A percentile compares a stretch with the other conserved stretches of the same genome.
These are phyloP conservation scores for Aphelenchoides bicaudatus DNA, from an alignment of 2,888 invertebrate genomes.

Conservation along the genomic window DNA sequence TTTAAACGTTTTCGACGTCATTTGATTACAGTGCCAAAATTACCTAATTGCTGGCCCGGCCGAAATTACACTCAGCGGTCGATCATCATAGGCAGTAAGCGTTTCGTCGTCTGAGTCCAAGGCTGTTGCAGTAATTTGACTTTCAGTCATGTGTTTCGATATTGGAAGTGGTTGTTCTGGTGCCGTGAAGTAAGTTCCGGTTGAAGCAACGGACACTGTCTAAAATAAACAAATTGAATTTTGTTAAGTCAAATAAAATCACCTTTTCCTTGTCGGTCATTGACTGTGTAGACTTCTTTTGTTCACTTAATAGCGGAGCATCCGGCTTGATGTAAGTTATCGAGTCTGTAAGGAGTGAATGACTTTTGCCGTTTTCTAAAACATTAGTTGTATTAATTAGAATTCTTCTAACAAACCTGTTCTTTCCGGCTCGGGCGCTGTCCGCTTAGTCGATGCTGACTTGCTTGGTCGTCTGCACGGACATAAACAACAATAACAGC, in stretches of 20 bases:
- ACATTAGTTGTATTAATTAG: background rate
- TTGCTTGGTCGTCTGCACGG: background rate
- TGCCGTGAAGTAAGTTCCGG: constrained; percentile 1
- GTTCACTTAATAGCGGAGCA: constrained; percentile 2
- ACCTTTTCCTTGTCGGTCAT: background rate
- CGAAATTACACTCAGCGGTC: constrained; percentile 9
- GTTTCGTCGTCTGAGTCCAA: constrained; percentile 11
- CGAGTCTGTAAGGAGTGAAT: background rate
- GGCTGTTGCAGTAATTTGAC: constrained; percentile 6
- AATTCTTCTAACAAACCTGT: background rate
- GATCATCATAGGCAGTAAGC: constrained; percentile 5
- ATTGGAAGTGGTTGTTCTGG: background rate
- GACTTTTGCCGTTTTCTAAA: background rate
- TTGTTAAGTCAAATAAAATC: background rate
- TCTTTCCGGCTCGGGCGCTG: background rate
- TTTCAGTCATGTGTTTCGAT: constrained; percentile 8
- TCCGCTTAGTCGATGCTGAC: constrained; percentile 1
- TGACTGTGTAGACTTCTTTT: no score
- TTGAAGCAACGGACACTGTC: constrained; percentile 4
- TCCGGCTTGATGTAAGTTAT: constrained; percentile 7
- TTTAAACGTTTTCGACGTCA: no score
- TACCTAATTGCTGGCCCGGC: constrained; percentile 2
- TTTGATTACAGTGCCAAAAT: no score
- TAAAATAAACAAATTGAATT: background rate
- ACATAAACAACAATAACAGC: constrained; percentile 9